Percentiles rank a stretch among this genome's conserved stretches.
These are phyloP conservation scores for Drosophila monieri DNA, from an alignment of 2,888 invertebrate species.

Conservation along the genomic window DNA sequence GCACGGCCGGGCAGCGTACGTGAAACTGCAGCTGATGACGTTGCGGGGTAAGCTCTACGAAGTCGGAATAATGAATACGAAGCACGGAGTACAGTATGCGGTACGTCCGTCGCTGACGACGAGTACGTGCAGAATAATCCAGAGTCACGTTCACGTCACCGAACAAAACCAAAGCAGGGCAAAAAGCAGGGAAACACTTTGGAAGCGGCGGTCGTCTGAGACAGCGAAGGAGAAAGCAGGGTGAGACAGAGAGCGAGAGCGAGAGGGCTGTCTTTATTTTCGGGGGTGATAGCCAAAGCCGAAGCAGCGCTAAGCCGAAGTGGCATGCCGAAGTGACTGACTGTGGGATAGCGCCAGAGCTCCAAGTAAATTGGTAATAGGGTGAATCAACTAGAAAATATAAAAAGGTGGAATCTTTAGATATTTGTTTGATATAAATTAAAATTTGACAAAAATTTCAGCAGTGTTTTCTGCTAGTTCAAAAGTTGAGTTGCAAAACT, in stretches of 20 bases:
- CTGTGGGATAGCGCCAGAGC: conserved; percentile 1
- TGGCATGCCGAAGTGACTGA: background rate
- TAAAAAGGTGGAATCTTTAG: background rate
- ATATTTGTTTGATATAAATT: background rate
- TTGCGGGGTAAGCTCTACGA: conserved; percentile 13
- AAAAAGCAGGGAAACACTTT: conserved; percentile 63
- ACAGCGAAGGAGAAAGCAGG: conserved; percentile 40
- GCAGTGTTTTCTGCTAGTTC: background rate
- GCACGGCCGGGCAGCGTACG: conserved; percentile 67
- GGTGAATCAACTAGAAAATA: conserved; percentile 3
- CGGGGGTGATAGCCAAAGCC: conserved; percentile 74
- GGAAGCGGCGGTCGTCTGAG: conserved; percentile 47
- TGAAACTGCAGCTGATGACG: conserved; percentile 71
- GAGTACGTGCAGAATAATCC: conserved; percentile 84
- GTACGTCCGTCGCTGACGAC: conserved; percentile 83
- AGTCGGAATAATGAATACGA: conserved; percentile 25
- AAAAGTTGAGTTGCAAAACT: background rate
- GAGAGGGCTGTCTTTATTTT: conserved; percentile 56
- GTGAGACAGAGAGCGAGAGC: conserved; percentile 31
- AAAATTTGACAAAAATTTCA: background rate
- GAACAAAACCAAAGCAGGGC: conserved; percentile 84
- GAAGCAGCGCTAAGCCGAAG: conserved; percentile 15
- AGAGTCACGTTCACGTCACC: conserved; percentile 84
- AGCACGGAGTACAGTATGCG: conserved; percentile 34
- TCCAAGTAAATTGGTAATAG: conserved; percentile 1